Conservation (phyloP, 2,797 vertebrate genomes). For the Crenuchus spilurus region DNA sequence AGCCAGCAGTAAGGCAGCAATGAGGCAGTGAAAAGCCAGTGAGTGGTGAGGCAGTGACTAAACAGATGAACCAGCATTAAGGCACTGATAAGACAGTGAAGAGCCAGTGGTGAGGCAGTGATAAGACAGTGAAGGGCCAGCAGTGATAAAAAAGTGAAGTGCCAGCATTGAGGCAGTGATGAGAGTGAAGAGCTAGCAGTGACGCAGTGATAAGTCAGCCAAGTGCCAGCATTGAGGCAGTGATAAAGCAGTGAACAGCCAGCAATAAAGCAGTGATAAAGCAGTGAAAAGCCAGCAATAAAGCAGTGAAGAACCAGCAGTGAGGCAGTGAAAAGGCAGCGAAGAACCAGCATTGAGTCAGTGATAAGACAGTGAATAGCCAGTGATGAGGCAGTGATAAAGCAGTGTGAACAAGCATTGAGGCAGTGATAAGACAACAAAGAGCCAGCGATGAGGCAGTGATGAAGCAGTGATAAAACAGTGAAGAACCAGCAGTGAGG, state of each 20-base stretch:
- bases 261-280: too few species aligned
- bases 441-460: background rate
- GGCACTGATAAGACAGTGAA: background rate
- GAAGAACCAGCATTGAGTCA: too few species aligned
- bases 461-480: too few species aligned
- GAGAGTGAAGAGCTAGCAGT: background rate
- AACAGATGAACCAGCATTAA: too few species aligned
- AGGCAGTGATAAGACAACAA: background rate
- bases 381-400: background rate
- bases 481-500: background rate
- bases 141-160: too few species aligned
- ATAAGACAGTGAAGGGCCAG: too few species aligned
- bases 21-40: background rate
- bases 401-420: too few species aligned
- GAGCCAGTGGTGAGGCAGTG: background rate
- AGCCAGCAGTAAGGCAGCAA: background rate
- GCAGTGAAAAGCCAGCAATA: too few species aligned
- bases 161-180: too few species aligned
- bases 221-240: too few species aligned
- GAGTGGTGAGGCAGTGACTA: background rate
- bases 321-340: background rate
- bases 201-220: background rate
- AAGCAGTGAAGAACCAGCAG: background rate
- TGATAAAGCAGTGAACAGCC: too few species aligned
- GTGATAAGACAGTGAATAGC: background rate